phyloP scores from a whole-genome alignment of 2,113 vertebrate genomes.

The Myiozetetes cayanensis region DNA sequence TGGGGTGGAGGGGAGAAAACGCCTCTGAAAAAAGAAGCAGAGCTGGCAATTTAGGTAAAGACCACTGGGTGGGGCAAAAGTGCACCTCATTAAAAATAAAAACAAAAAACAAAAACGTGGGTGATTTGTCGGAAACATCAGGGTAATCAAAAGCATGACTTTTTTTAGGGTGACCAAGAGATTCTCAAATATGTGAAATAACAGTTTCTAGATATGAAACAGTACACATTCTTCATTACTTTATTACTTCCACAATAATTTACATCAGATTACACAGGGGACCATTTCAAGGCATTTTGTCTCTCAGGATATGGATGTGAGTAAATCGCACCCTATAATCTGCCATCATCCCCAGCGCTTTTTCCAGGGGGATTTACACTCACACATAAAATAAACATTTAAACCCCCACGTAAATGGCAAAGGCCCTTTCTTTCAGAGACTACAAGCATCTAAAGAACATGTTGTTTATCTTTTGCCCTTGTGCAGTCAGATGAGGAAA shows the following conservation, averaged over 20 bases:
- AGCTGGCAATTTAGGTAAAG: background rate
- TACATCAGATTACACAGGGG: background rate
- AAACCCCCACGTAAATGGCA: background rate
- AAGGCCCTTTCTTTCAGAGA: background rate
- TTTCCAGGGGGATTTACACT: background rate
- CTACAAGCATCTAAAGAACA: background rate
- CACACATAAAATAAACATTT: background rate
- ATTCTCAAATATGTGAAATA: background rate
- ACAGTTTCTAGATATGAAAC: background rate
- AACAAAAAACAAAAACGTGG: background rate
- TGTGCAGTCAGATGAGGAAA: background rate
- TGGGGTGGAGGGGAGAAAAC: background rate
- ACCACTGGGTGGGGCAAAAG: slow-evolving; percentile 70
- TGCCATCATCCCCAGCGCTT: background rate
- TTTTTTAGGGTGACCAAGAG: background rate
- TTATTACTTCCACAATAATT: background rate
- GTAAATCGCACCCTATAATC: slow-evolving; percentile 9
- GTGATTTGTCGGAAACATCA: background rate
- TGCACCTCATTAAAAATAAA: background rate
- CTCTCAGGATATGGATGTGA: background rate
- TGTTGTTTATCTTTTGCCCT: background rate
- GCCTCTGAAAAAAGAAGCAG: background rate
- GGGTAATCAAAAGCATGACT: background rate
- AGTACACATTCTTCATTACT: background rate
- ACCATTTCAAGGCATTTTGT: background rate